Evolutionary conservation across 2,888 invertebrate genomes (phyloP).

Genomic region (Molorchus minor): DNA sequence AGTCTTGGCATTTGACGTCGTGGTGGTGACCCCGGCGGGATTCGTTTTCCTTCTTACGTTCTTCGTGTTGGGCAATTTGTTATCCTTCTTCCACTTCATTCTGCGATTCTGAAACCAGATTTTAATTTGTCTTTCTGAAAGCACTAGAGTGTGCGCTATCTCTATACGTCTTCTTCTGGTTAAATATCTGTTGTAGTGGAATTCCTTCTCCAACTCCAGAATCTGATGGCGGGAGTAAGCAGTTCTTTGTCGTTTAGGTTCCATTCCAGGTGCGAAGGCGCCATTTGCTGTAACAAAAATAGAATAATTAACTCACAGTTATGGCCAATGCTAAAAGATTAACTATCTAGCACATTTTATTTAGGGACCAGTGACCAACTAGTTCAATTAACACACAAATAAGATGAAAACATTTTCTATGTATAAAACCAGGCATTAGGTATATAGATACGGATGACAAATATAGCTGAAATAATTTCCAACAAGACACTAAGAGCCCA

Average conservation of each 20-base stretch:
- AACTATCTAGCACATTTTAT: no score
- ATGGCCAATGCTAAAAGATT: no score
- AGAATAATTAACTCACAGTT: no score
- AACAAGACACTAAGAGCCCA: no score
- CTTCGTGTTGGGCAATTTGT: conserved; percentile 87
- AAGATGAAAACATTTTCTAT: no score
- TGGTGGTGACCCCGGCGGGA: conserved; percentile 75
- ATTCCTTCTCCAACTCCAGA: conserved; percentile 96
- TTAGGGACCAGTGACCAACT: no score
- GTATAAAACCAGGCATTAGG: no score
- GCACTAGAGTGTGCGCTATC: conserved; percentile 94
- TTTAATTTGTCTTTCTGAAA: conserved; percentile 91
- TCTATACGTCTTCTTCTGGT: conserved; percentile 95
- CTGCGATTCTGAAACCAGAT: conserved; percentile 88
- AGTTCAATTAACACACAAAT: no score
- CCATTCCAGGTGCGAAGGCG: conserved; percentile 89
- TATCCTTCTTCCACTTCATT: conserved; percentile 90
- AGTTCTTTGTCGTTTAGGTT: conserved; percentile 94
- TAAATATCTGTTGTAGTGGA: conserved; percentile 96
- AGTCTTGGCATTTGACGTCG: conserved; percentile 60
- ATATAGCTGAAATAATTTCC: no score
- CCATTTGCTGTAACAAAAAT: conserved; percentile 82
- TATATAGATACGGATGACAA: no score
- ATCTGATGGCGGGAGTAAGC: conserved; percentile 98
- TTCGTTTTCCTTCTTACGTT: conserved; percentile 80